phyloP scores from a whole-genome alignment of 2,888 invertebrate species.

The Synergus itoensis region DNA sequence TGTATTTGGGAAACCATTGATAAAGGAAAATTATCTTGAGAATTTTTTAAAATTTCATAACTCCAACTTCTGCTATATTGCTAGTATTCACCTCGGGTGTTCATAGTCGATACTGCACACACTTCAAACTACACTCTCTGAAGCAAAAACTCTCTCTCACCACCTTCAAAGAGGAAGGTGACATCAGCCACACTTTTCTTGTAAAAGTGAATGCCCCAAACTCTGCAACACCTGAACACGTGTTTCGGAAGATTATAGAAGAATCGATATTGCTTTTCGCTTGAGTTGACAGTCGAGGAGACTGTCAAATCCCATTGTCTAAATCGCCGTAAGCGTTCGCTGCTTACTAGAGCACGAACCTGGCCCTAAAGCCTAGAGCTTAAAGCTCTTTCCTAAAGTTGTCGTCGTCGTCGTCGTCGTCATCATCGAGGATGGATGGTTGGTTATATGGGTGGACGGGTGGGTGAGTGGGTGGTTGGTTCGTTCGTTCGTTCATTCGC shows the following conservation, averaged over 20 bases:
- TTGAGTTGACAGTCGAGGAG: conserved; percentile 45
- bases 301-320: conserved; percentile 51
- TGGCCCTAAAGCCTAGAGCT: conserved; percentile 9
- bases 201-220: background rate
- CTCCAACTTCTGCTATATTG: background rate
- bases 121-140: background rate
- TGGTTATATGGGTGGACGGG: conserved; percentile 47
- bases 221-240: background rate
- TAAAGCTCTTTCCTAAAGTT: conserved; percentile 48
- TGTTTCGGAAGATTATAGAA: background rate
- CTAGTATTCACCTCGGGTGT: background rate
- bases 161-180: conserved; percentile 7
- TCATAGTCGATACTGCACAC: background rate
- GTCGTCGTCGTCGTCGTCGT: conserved; percentile 4
- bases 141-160: background rate
- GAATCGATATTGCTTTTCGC: conserved; percentile 23
- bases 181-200: background rate
- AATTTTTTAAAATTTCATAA: background rate
- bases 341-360: conserved; percentile 51
- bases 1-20: background rate
- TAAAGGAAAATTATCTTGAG: background rate
- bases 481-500: conserved; percentile 43
- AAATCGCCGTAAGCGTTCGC: conserved; percentile 45
- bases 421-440: conserved; percentile 46
- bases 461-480: conserved; percentile 5